Base-by-base conservation (phyloP, 1,140 invertebrate genomes). In the Armadillidium nasatum region DNA sequence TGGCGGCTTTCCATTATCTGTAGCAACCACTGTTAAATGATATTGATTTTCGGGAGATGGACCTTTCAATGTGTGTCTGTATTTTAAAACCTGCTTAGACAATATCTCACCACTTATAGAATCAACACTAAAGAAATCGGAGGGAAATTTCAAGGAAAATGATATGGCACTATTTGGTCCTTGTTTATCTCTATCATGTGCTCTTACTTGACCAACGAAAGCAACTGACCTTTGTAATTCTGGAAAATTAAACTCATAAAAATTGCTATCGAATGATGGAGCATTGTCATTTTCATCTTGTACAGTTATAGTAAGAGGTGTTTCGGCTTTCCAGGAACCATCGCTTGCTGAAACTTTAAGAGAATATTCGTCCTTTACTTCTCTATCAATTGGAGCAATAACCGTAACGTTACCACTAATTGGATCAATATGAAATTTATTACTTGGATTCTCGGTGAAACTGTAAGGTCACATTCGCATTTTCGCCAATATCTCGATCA, bases 211-310 rank as follows among this genome's bases (percentile, higher is more conserved):
- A 6, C 95, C 94, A 21, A 96, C 92, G 84, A 93, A 91, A 0
- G 92, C 89, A 46, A 92, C 89, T 69, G 89, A 88, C 71, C 89
- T 87, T 83, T 94, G 92, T 9, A 93, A 85, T 84, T 96, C 94
- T 0, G 93, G 92, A 77, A 97, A 93, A 83, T 96, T 93, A 82
- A 96, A 96, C 82, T 90, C 91, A 82, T 97, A 97, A 78, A 89
- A 91, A 0, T 90, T 90, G 82, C 93, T 89, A 80, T 94, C 93
- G 83, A 96, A 97, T 85, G 94, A 91, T 0, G 95, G 95, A 0
- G 93, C 89, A 84, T 96, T 96, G 83, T 97, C 95, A 84, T 97
- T 97, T 81, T 95, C 92, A 86, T 97, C 95, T 85, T 96, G 93
- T 74, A 97, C 93, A 1, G 93, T 94, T 23, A 97, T 94, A 0